These are phyloP conservation scores for Jacana jacana DNA, from an alignment of 2,113 vertebrate species.

Conservation along the genomic window DNA sequence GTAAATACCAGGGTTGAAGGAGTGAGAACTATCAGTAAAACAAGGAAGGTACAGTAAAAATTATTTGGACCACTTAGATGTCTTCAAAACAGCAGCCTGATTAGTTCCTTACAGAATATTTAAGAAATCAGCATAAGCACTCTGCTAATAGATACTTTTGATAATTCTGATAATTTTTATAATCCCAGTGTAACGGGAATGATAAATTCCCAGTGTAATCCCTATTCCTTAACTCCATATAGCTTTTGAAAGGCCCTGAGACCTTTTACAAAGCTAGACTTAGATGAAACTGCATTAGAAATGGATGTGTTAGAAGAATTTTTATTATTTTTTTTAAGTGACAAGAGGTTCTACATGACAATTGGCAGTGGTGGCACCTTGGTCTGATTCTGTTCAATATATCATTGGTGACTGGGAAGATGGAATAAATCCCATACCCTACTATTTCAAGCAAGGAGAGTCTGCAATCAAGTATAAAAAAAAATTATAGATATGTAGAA, in stretches of 20 bases:
- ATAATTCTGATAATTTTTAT: not conserved
- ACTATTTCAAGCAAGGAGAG: not conserved
- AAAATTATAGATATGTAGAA: not conserved
- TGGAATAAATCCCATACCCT: not conserved
- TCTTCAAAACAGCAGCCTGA: not conserved
- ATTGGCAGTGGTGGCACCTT: not conserved
- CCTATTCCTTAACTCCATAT: not conserved
- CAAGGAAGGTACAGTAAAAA: not conserved
- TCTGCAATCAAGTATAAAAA: not conserved
- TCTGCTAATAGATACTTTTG: not conserved
- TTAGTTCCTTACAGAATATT: not conserved
- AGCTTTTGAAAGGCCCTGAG: not conserved
- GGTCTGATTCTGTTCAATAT: not conserved
- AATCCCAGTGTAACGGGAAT: not conserved
- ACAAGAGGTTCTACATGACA: not conserved
- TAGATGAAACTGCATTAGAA: not conserved
- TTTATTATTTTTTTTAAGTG: not conserved
- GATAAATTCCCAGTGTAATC: not conserved
- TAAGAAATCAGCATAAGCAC: not conserved
- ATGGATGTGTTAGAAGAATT: not conserved
- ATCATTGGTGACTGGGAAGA: accelerated
- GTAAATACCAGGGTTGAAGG: not conserved
- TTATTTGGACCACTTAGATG: not conserved
- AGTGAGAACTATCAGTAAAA: not conserved
- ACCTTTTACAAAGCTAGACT: not conserved